A percentile compares a stretch with the other conserved stretches of the same genome.
Evolutionary conservation across 2,888 invertebrate genomes (phyloP).

Genomic region (Sphecodes monilicornis): DNA sequence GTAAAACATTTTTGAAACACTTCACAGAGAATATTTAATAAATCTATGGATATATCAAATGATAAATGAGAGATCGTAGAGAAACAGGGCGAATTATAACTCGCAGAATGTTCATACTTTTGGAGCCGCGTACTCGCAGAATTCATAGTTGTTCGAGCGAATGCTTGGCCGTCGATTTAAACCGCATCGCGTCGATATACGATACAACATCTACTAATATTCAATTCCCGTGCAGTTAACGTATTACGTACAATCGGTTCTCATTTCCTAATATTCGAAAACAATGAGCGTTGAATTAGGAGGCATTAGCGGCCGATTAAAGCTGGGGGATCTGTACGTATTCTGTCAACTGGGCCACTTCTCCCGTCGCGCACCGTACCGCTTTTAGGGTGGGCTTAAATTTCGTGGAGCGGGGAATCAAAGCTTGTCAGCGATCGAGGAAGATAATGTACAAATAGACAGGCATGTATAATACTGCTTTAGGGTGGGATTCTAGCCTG

Average conservation of each 20-base stretch:
- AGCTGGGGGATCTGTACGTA: slow-evolving; percentile 14
- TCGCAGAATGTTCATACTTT: not conserved
- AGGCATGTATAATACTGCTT: not conserved
- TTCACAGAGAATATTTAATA: not conserved
- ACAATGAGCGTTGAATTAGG: slow-evolving; percentile 67
- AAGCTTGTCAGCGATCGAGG: slow-evolving; percentile 30
- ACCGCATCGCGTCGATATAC: slow-evolving; percentile 16
- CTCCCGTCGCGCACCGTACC: not conserved
- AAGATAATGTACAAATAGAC: not conserved
- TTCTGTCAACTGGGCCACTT: slow-evolving; percentile 15
- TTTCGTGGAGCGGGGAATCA: slow-evolving; percentile 23
- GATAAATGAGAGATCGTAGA: not conserved
- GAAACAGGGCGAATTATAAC: not conserved
- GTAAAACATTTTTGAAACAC: not conserved
- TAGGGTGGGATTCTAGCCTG: not conserved
- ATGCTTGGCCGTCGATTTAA: not conserved
- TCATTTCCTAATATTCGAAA: slow-evolving; percentile 66
- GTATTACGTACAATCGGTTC: slow-evolving; percentile 66
- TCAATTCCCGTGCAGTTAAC: slow-evolving; percentile 62
- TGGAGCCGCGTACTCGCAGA: not conserved
- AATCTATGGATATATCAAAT: not conserved
- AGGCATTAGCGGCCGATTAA: slow-evolving; percentile 53
- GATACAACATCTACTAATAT: slow-evolving; percentile 17
- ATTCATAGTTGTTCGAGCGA: not conserved
- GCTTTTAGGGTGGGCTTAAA: slow-evolving; percentile 43